These are phyloP conservation scores for Holothuria leucospilota DNA, from an alignment of 53 echinoderm and acorn worm genomes.

Conservation along the genomic window DNA sequence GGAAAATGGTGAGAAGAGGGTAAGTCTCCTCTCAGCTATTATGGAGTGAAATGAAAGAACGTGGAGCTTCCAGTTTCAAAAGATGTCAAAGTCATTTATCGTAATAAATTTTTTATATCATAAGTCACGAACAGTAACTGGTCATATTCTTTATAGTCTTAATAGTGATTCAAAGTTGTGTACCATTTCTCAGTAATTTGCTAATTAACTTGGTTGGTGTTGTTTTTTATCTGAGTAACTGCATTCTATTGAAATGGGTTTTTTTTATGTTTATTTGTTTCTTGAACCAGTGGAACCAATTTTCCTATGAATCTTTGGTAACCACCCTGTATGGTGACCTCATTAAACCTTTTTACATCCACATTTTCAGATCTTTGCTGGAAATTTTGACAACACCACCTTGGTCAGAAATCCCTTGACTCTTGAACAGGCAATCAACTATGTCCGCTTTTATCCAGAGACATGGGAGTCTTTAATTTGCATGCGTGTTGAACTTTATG, in stretches of 20 bases:
- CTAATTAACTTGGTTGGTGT: too few species aligned
- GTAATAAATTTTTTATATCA: too few species aligned
- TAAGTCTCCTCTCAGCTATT: constrained; percentile 17
- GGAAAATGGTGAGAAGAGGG: constrained; percentile 17
- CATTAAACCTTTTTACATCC: background rate
- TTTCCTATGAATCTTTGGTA: too few species aligned
- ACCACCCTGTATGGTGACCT: background rate
- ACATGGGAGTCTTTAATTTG: constrained; percentile 64
- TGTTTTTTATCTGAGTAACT: too few species aligned
- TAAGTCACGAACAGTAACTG: too few species aligned
- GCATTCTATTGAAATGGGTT: too few species aligned
- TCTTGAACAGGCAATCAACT: constrained; percentile 47
- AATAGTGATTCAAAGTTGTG: too few species aligned
- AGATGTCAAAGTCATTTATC: background rate
- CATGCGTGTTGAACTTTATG: constrained; percentile 83
- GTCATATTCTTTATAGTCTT: too few species aligned
- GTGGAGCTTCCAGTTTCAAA: constrained; percentile 58
- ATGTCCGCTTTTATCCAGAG: constrained; percentile 61
- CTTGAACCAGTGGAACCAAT: too few species aligned
- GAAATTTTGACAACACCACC: constrained; percentile 76
- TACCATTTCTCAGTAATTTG: too few species aligned
- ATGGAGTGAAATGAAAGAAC: constrained; percentile 68
- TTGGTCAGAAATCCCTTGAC: constrained; percentile 67
- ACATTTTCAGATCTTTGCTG: constrained; percentile 63
- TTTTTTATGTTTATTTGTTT: too few species aligned